Conservation (phyloP, 2,797 vertebrate species). For the Picus viridis region DNA sequence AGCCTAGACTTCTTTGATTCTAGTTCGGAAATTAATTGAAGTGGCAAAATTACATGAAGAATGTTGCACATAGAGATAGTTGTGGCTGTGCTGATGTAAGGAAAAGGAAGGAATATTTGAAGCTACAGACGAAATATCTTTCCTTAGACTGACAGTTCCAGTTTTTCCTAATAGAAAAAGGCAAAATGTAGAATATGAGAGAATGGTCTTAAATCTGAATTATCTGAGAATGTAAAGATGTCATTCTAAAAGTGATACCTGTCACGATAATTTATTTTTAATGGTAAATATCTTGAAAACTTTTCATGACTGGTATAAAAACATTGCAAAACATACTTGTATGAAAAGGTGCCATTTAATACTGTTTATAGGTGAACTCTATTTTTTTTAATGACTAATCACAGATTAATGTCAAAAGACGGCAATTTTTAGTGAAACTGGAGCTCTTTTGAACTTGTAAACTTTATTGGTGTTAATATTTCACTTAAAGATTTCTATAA, state of each 20-base stretch:
- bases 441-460: neutral
- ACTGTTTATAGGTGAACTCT: neutral
- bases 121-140: neutral
- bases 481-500: neutral
- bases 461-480: neutral
- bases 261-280: neutral
- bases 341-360: neutral
- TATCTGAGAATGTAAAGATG: neutral
- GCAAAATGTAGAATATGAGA: neutral
- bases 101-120: neutral
- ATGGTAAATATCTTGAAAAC: neutral
- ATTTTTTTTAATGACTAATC: neutral
- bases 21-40: neutral
- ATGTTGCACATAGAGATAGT: neutral
- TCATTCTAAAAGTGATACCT: neutral
- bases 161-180: neutral
- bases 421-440: neutral
- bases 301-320: neutral
- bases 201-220: neutral
- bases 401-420: neutral
- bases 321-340: neutral
- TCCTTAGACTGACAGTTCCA: rapidly evolving
- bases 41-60: too few species aligned
- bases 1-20: neutral
- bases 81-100: neutral